A percentile compares a stretch with the other conserved stretches of the same genome.
These are phyloP conservation scores for Clamator glandarius DNA, from an alignment of 2,797 vertebrate genomes.

Conservation along the genomic window DNA sequence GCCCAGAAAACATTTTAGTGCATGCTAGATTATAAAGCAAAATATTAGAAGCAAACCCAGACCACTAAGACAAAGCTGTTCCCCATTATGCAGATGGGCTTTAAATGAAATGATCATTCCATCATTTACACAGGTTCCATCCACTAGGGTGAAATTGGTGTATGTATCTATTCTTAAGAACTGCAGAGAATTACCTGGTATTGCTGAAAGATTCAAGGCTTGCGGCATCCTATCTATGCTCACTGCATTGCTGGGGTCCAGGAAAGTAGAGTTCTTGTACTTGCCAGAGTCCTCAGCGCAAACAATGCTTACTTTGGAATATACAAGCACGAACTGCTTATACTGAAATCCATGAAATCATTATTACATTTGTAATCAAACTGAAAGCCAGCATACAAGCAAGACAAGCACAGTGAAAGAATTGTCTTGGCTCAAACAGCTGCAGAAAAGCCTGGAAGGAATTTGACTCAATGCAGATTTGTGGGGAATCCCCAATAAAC, in stretches of 20 bases:
- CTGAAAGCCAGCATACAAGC: not conserved
- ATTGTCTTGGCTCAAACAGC: not conserved
- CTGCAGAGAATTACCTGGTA: slow-evolving; percentile 79
- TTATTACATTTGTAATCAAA: not conserved
- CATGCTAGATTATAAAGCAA: not conserved
- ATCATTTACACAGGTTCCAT: not conserved
- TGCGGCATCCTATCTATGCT: slow-evolving; percentile 75
- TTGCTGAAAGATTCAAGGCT: slow-evolving; percentile 83
- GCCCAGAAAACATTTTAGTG: not conserved
- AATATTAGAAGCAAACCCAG: not conserved
- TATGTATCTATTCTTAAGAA: not conserved
- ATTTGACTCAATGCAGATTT: not conserved
- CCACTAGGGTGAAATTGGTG: not conserved
- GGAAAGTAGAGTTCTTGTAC: slow-evolving; percentile 89
- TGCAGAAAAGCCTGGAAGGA: not conserved
- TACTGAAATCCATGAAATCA: not conserved
- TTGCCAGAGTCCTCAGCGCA: not conserved
- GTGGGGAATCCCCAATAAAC: not conserved
- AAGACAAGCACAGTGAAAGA: not conserved
- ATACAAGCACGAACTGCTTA: not conserved
- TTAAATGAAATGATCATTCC: not conserved
- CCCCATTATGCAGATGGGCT: not conserved
- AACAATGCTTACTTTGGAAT: slow-evolving; percentile 40
- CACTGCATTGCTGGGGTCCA: slow-evolving; percentile 84
- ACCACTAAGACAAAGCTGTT: not conserved